Evolutionary conservation across 2,888 invertebrate species (phyloP).

Genomic region (Liodrosophila aerea): DNA sequence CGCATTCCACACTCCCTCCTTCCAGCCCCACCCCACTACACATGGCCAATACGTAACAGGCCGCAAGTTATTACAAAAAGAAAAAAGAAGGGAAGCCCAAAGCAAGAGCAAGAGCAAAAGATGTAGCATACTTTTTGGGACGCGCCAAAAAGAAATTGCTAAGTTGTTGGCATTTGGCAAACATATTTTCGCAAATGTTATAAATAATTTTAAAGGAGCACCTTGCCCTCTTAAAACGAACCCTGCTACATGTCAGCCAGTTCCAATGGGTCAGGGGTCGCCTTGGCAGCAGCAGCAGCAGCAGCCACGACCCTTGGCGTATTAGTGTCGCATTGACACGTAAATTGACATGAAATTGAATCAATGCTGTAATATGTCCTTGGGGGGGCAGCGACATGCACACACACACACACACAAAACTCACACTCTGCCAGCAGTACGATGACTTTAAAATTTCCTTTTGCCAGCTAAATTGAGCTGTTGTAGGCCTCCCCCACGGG

Average conservation of each 20-base stretch:
- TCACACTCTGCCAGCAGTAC: conserved; percentile 31
- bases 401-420: conserved; percentile 4
- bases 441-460: conserved; percentile 77
- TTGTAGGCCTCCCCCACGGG: conserved; percentile 55
- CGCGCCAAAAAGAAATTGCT: conserved; percentile 52
- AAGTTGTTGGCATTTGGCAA: conserved; percentile 61
- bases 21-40: conserved; percentile 18
- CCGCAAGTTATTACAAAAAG: conserved; percentile 70
- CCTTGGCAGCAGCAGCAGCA: conserved; percentile 24
- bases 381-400: conserved; percentile 69
- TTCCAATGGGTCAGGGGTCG: conserved; percentile 42
- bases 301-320: conserved; percentile 64
- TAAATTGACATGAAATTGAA: conserved; percentile 83
- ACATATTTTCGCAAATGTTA: conserved; percentile 74
- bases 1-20: conserved; percentile 40
- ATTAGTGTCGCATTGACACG: conserved; percentile 83
- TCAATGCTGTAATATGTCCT: conserved; percentile 83
- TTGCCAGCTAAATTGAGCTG: conserved; percentile 73
- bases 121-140: conserved; percentile 45
- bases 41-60: conserved; percentile 66
- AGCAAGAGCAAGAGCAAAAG: conserved; percentile 20
- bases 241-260: conserved; percentile 24
- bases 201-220: conserved; percentile 79
- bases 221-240: conserved; percentile 37
- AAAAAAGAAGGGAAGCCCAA: conserved; percentile 8